Percentiles rank a stretch among this genome's conserved stretches.
Evolutionary conservation across 2,113 vertebrate species (phyloP).

Genomic region (Polypterus senegalus): DNA sequence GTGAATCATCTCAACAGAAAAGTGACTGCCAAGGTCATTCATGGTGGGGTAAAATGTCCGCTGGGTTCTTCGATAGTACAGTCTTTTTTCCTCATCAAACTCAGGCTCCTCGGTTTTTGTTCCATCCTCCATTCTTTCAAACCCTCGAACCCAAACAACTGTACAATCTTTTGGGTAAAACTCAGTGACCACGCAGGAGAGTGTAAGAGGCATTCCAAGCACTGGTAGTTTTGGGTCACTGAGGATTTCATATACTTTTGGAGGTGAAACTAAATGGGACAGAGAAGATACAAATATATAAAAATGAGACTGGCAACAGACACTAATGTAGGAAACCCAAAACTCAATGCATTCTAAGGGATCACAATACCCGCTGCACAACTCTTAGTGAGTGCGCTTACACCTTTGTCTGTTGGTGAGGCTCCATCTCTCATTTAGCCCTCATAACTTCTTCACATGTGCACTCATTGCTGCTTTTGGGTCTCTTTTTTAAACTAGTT

Average conservation of each 20-base stretch:
- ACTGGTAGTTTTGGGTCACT: conserved; percentile 9
- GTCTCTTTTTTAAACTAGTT: too few relatives aligned
- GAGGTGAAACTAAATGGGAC: conserved; percentile 12
- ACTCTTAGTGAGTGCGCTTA: too few relatives aligned
- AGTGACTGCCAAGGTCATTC: not conserved
- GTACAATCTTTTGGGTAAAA: conserved; percentile 1
- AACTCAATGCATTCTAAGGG: too few relatives aligned
- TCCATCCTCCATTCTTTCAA: not conserved
- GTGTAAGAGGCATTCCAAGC: conserved; percentile 1
- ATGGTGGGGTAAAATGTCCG: conserved; percentile 1
- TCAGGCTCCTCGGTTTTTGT: not conserved
- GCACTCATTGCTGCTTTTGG: too few relatives aligned
- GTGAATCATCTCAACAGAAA: conserved; percentile 8
- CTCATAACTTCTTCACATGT: too few relatives aligned
- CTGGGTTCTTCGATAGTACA: not conserved
- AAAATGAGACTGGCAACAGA: too few relatives aligned
- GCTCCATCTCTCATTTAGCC: too few relatives aligned
- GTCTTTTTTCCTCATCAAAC: conserved; percentile 5
- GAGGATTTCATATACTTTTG: conserved; percentile 9
- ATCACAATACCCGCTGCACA: too few relatives aligned
- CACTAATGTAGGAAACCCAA: too few relatives aligned
- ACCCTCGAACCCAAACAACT: conserved; percentile 13
- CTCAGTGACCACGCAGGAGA: conserved; percentile 9
- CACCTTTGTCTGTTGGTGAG: too few relatives aligned
- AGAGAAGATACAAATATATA: not conserved